Evolutionary conservation across 2,797 vertebrate genomes (phyloP), one percentile per base, ranked within the genome.

Genomic region (Orestias chungarensis): DNA sequence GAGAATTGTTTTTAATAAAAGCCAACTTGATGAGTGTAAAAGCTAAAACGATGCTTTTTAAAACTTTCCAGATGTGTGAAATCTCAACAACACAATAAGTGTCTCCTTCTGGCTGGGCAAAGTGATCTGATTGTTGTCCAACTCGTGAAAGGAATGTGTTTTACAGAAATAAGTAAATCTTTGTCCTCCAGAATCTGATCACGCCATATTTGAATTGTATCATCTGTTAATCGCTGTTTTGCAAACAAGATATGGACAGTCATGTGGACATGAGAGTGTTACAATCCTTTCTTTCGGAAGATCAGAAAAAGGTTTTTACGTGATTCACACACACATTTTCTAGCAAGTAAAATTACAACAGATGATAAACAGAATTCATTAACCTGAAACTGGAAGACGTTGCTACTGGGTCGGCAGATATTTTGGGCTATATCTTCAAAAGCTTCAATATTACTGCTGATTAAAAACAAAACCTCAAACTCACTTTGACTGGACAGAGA

Each of bases 21-120:
- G 66, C 74, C 85, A 77, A 88, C 79, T 77, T 79, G 76, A 90
- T 76, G 82, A 79, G 71, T 71, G 86, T 90, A 68, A 70, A 81
- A 80, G 68, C 68, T 66, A 50, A 38, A 50, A 70, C 79, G 83
- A 87, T 84, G 84, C 70, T 81, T 88, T 73, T 78, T 69, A 69
- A 74, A 67, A 76, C 76, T 83, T 78, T 23, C 73, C 74, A 82
- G 75, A 82, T 62, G 50, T 76, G 68, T 81, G 69, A 86, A 88
- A 86, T 85, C 84, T 81, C 87, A 89, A 92, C 89, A 88, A 88
- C 79, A 61, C 64, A 81, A 80, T 74, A 90, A 87, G 90, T 81
- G 83, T 91, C 82, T 86, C 59, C 64, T 76, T 74, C 76, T 87
- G 66, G 78, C 70, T 79, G 71, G 57, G 47, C 49, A 70, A 85